Percentiles rank a stretch among this genome's conserved stretches.
phyloP scores from a whole-genome alignment of 2,113 vertebrate genomes.

The Cottus gobio region DNA sequence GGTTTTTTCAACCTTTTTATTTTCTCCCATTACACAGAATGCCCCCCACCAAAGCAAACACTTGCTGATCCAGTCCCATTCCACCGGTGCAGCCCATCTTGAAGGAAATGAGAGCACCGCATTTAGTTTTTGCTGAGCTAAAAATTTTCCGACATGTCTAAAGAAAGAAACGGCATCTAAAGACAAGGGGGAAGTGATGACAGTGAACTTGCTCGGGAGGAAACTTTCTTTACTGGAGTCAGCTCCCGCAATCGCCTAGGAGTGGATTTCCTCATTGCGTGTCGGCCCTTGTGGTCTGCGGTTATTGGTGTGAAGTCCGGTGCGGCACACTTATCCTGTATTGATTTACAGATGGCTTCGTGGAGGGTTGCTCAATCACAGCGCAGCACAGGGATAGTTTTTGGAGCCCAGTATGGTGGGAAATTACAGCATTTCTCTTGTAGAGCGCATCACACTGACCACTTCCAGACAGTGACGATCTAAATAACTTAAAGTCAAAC shows the following conservation, averaged over 20 bases:
- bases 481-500: background rate
- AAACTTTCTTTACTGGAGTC: constrained; percentile 58
- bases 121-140: constrained; percentile 69
- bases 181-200: constrained; percentile 67
- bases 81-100: constrained; percentile 34
- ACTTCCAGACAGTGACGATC: background rate
- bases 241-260: constrained; percentile 5
- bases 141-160: constrained; percentile 60
- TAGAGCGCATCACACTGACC: background rate
- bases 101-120: constrained; percentile 65
- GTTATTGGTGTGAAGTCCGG: constrained; percentile 7
- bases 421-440: background rate
- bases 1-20: background rate
- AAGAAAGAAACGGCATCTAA: constrained; percentile 60
- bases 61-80: constrained; percentile 27
- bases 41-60: constrained; percentile 26
- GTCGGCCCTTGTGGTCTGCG: constrained; percentile 2
- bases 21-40: constrained; percentile 20
- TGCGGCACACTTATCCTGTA: constrained; percentile 2
- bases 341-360: constrained; percentile 21
- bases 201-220: constrained; percentile 52
- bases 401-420: background rate
- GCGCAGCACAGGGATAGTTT: background rate
- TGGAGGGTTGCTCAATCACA: background rate
- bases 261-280: constrained; percentile 33